Conservation (phyloP, 2,888 invertebrate genomes). For the Colletes collaris region DNA sequence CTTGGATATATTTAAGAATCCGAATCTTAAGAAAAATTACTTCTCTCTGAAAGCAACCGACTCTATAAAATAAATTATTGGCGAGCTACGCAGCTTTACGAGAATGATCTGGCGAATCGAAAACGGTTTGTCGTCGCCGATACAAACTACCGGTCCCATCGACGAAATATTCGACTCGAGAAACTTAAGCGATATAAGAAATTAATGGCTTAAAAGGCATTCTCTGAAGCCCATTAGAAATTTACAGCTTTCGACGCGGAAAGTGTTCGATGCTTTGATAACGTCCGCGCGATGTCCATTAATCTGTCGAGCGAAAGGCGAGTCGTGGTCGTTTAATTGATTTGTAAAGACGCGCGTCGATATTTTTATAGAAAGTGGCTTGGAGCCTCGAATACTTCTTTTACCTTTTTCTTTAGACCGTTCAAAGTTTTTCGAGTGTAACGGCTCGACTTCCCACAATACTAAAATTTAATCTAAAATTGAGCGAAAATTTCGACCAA, state of each 20-base stretch:
- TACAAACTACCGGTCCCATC: background rate
- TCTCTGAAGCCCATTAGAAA: conserved; percentile 24
- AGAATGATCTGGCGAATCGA: background rate
- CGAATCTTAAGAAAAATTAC: too few relatives aligned
- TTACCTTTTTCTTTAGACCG: too few relatives aligned
- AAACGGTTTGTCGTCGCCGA: background rate
- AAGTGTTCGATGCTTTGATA: conserved; percentile 26
- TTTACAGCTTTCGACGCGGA: conserved; percentile 28
- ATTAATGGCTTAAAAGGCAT: conserved; percentile 22
- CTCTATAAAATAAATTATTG: too few relatives aligned
- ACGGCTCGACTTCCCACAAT: too few relatives aligned
- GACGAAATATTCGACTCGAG: conserved; percentile 10
- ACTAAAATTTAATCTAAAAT: too few relatives aligned
- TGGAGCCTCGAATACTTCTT: too few relatives aligned
- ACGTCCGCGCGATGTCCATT: conserved; percentile 21
- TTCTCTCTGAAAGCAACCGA: too few relatives aligned
- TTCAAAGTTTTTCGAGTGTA: too few relatives aligned
- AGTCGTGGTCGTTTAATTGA: conserved; percentile 17
- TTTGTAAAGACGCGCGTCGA: background rate
- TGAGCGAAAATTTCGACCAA: too few relatives aligned
- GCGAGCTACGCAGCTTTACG: too few relatives aligned
- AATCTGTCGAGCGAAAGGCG: conserved; percentile 5
- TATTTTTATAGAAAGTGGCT: background rate
- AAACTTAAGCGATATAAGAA: background rate
- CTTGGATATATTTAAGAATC: too few relatives aligned